Evolutionary conservation across 1,140 invertebrate species (phyloP).

Genomic region (Drosophila lacertosa): DNA sequence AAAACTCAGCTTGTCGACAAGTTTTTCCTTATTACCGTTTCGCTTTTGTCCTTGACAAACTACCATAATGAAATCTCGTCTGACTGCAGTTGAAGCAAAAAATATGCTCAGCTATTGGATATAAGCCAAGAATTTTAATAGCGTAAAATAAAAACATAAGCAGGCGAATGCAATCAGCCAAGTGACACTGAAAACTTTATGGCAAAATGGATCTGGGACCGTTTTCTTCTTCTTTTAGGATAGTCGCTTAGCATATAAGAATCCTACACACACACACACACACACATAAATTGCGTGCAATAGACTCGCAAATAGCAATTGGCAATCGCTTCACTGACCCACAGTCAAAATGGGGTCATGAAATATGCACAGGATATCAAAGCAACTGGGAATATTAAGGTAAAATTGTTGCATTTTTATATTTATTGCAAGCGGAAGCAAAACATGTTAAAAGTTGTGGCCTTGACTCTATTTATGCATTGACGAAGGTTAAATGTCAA

Average conservation of each 20-base stretch:
- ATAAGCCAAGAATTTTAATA: slow-evolving; percentile 64
- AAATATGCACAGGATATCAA: slow-evolving; percentile 28
- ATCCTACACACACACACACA: too few species aligned
- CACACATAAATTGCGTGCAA: slow-evolving; percentile 20
- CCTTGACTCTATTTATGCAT: background rate
- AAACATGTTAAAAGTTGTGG: slow-evolving; percentile 3
- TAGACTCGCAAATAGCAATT: slow-evolving; percentile 35
- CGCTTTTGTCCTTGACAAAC: slow-evolving; percentile 47
- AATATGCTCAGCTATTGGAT: slow-evolving; percentile 65
- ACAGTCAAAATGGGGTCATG: slow-evolving; percentile 28
- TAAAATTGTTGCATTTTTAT: slow-evolving; percentile 37
- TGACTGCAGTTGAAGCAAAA: slow-evolving; percentile 21
- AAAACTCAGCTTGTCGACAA: slow-evolving; percentile 51
- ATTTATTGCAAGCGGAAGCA: slow-evolving; percentile 33
- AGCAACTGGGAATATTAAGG: slow-evolving; percentile 17
- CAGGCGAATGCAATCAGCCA: slow-evolving; percentile 64
- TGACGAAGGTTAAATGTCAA: background rate
- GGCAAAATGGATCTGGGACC: slow-evolving; percentile 26
- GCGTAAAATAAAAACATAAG: slow-evolving; percentile 34
- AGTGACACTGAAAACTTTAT: slow-evolving; percentile 58
- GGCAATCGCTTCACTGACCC: slow-evolving; percentile 27
- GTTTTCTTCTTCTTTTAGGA: background rate
- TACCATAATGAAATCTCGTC: slow-evolving; percentile 61
- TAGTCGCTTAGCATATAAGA: background rate
- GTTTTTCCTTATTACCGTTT: slow-evolving; percentile 38